Evolutionary conservation across 2,113 vertebrate species (phyloP), one percentile per base, ranked within the genome.

Genomic region (Illadopsis cleaveri): DNA sequence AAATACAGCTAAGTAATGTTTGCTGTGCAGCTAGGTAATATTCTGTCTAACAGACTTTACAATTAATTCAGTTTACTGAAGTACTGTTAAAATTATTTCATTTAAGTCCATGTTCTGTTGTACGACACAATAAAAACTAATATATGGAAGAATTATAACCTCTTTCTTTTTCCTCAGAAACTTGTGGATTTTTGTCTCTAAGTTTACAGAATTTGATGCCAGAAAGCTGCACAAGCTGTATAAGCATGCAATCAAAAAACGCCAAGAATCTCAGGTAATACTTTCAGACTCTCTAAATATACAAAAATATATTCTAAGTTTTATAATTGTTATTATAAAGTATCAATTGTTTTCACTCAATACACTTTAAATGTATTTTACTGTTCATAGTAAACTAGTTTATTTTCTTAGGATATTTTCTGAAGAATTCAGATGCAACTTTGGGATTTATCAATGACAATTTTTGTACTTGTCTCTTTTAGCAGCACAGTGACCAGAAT

Each of bases 131-230:
- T 48, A 86, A 68, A 90, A 92, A 72, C 19, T 70, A 45, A 75
- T 66, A 37, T 81, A 87, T 86, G 35, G 47, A 80, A 64, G 28
- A 78, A 92, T 47, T 82, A 47, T 96, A 87, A 91, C 68, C 38
- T 85, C 61, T 86, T 91, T 91, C 48, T 95, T 76, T n/a, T 89
- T 92, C 56, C 98, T 53, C 98, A 99, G 99, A 97, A 99, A 99
- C 95, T 96, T 99, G 85, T 99, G 99, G 99, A 99, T 99, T 97
- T 99, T 99, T 97, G 99, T 99, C 65, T 99, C 99, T 44, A 99
- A 99, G 94, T 99, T 99, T 97, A 99, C 99, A 9, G 99, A 99
- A 97, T 99, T 99, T 97, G 99, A 99, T 96, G 99, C 99, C 89
- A 99, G 99, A 95, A 99, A 99, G 77, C 96, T 99, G 82, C 99